Base-by-base conservation (phyloP, 2,888 invertebrate species). In the Eledona agricola region DNA sequence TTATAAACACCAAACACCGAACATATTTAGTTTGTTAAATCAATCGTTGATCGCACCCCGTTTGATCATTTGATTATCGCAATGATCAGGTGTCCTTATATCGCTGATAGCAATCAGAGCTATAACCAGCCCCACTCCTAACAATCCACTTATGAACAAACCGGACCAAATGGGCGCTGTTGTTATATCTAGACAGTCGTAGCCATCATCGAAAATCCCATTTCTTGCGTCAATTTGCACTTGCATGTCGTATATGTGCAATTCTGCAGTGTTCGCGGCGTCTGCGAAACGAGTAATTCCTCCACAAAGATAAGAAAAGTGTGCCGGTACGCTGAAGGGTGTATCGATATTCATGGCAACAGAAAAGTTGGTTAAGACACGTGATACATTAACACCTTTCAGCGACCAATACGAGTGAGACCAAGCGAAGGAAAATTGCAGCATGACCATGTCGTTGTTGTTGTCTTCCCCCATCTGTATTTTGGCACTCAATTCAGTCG, bases 41-140 rank as follows among this genome's bases (percentile, higher is more conserved):
- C 47, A 47, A 54, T 50, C 77, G 47, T 79, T 80, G 54, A 87
- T 81, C 10, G 80, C 79, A 34, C 90, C 81, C 31, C 87, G 83
- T 73, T 90, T 90, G 32, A 88, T 89, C 71, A 90, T 90, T 4
- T 88, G 86, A 74, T 90, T 90, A 73, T 92, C 91, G 73, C 89
- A 92, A 67, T 87, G 81, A 75, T 91, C 91, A 85, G 87, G 88
- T 9, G 89, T 89, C 67, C 85, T 86, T 87, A n/a, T n/a, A 66
- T 84, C 84, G 72, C 84, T 79, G 16, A 92, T 79, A 81, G 89
- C 87, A 6, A 76, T 75, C 23, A 90, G 72, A 2, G 86, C 89
- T 74, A 85, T 82, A 31, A 82, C 77, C 51, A 90, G 77, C 46
- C 89, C 87, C 11, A 81, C 59, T 5, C 82, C 78, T 38, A 90